Evolutionary conservation across 2,888 invertebrate genomes (phyloP), one percentile per base, ranked within the genome.

Genomic region (Lasioglossum calceatum): DNA sequence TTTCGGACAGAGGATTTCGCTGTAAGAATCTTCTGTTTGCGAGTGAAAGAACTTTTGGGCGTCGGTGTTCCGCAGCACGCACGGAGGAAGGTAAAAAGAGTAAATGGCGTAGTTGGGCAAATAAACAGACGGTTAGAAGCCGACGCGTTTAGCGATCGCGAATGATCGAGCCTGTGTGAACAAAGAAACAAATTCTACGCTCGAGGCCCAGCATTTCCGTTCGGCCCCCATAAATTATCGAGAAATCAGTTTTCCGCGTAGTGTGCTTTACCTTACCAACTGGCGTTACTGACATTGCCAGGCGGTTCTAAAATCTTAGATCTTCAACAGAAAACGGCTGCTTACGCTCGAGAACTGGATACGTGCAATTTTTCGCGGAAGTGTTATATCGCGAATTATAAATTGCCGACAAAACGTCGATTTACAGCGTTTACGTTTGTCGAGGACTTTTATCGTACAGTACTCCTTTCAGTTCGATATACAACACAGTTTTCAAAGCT

Each of bases 221-320:
- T 14, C 58, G 32, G 36, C 16, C 14, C 36, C 58, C 85, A 75
- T 85, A 89, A 90, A 90, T 90, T 85, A 85, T n/a, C 76, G 5
- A n/a, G 79, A 83, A 88, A 86, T 89, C 82, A 74, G 84, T 86
- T 87, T 79, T n/a, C 54, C 64, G 23, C 32, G 32, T 27, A 39
- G 82, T 79, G 80, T 87, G 86, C 88, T 89, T 87, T 87, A 39
- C 77, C 84, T 87, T 87, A 39, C 77, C 84, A 85, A 79, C 61
- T 54, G 81, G 67, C 32, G 70, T 47, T 64, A 71, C 78, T 64
- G 82, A 32, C 81, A 72, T 77, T 77, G 77, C 42, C 67, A 74
- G 71, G 81, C 70, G 58, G 67, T 84, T 87, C 87, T 39, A 71
- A 71, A 71, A n/a, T 71, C 71, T 71, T 42, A 71, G 42, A 71